Evolutionary conservation across 1,140 invertebrate species (phyloP), one percentile per base, ranked within the genome.

Genomic region (Adoxophyes honmai): DNA sequence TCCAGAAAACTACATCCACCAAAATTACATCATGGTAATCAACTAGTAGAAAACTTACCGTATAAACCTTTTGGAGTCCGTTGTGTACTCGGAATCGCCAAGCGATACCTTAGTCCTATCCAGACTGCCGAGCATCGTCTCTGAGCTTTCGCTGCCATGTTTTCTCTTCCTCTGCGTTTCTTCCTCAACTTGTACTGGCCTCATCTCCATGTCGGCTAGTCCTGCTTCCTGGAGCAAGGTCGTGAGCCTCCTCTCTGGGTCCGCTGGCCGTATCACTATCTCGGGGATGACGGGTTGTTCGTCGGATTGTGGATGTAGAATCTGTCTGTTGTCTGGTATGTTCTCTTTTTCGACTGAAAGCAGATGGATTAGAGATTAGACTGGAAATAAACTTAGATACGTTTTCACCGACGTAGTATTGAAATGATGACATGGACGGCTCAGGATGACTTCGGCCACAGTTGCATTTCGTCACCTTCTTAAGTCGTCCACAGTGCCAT

Each of bases 61-160:
- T 55, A 87, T 72, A 36, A 80, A 73, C 42, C 62, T 70, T 33
- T 61, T 63, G 0, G 81, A 78, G 34, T 87, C 82, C 0, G 81
- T 86, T 4, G 76, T 80, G 0, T 64, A 61, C 13, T 79, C 79
- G 0, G 81, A 80, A 21, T 82, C 81, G 0, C 84, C 81, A 1
- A 86, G 62, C 3, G 80, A 85, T 48, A 87, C 84, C 55, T 79
- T 81, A 0, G 84, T 87, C 33, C 84, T 72, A 34, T 87, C 84
- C 5, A 86, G 35, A 51, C 84, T 87, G 10, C 82, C 84, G 8
- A 84, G 54, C 0, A 66, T 78, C 0, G 84, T 84, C 54, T 87
- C 81, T 0, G 77, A 77, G 4, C 55, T 57, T 0, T 71, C 72
- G 36, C 74, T 78, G 16, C 42, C 53, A 11, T 54, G 37, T n/a